Evolutionary conservation across 2,888 invertebrate genomes (phyloP).

Genomic region (Odontothrips loti): DNA sequence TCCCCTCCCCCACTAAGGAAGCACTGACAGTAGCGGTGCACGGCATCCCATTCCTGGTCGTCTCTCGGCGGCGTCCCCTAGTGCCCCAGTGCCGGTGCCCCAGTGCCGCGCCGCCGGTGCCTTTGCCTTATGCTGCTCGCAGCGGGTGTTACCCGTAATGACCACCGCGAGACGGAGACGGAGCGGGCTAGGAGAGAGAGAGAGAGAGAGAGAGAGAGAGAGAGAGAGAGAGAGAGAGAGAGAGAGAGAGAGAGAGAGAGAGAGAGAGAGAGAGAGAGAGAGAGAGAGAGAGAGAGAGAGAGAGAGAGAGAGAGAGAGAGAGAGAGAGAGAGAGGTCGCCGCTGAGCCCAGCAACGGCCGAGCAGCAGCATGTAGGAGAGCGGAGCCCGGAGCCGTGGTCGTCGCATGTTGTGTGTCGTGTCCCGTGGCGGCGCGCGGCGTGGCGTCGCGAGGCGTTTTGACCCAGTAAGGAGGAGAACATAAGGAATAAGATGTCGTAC

Average conservation of each 20-base stretch:
- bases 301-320: neutral
- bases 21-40: no score
- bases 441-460: neutral
- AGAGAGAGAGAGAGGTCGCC: neutral
- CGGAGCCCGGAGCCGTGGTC: neutral
- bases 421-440: neutral
- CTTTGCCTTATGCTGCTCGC: neutral
- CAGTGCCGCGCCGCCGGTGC: neutral
- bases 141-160: constrained; percentile 1
- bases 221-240: no score
- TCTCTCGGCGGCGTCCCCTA: no score
- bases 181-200: no score
- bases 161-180: neutral
- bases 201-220: no score
- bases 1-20: no score
- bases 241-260: no score
- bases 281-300: no score
- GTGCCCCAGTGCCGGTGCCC: no score
- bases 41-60: no score
- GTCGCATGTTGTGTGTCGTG: neutral
- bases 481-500: constrained; percentile 4
- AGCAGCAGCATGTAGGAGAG: neutral
- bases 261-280: no score
- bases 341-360: neutral
- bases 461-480: neutral